Conservation (phyloP, 2,888 invertebrate genomes). For the Cheiracanthium punctorium region DNA sequence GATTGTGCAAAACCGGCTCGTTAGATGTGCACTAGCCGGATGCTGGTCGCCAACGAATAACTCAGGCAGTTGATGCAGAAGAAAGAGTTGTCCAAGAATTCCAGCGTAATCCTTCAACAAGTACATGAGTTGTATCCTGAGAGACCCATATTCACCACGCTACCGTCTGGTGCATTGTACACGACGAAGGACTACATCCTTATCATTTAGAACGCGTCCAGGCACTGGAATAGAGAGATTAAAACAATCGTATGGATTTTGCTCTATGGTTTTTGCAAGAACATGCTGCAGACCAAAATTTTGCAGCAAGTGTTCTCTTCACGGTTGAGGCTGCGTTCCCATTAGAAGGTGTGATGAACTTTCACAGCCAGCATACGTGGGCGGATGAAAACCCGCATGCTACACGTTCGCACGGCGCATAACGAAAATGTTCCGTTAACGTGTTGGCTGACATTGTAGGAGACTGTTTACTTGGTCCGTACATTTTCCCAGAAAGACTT, state of each 20-base stretch:
- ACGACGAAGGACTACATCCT: not conserved
- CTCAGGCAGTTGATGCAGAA: not conserved
- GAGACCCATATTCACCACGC: not conserved
- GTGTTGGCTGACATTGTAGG: slow-evolving; percentile 14
- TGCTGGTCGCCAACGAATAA: slow-evolving; percentile 17
- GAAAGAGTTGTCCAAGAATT: not conserved
- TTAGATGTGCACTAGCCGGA: slow-evolving; percentile 1
- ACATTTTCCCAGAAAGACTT: not conserved
- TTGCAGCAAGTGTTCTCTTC: slow-evolving; percentile 2
- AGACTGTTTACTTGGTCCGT: not conserved
- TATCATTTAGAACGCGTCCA: slow-evolving; percentile 1
- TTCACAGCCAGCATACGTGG: not conserved
- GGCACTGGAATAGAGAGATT: slow-evolving; percentile 8
- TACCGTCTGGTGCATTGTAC: not conserved
- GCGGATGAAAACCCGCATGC: not conserved
- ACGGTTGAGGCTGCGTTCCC: slow-evolving; percentile 1
- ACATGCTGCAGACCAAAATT: not conserved
- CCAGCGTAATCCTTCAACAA: not conserved
- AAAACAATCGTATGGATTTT: not conserved
- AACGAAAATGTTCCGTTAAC: not conserved
- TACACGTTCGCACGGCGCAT: not conserved
- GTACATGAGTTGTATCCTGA: not conserved
- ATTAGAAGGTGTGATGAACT: not conserved
- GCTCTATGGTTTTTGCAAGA: not conserved
- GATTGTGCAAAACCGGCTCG: not conserved